Evolutionary conservation across 1,140 invertebrate genomes (phyloP), one percentile per base, ranked within the genome.

Genomic region (Zaprionus taronus): DNA sequence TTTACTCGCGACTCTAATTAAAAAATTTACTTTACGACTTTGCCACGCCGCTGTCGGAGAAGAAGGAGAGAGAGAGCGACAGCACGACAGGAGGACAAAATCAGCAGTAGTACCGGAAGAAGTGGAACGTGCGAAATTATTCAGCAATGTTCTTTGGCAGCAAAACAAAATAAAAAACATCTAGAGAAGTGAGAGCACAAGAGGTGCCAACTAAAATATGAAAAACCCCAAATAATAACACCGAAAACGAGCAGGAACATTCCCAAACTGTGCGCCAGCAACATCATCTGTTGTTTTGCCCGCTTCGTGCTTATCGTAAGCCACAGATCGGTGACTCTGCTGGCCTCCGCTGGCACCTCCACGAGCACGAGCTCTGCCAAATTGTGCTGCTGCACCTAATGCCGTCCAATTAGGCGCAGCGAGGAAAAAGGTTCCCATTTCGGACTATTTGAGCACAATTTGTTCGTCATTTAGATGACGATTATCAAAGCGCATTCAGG

Each of bases 1-100:
- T 90, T 90, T 91, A 85, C 85, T 90, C 80, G 79, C 82, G 85
- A 91, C 85, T 91, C 85, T 90, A 90, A 90, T 90, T 90, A 91
- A 90, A 91, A 90, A 90, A 90, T 91, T 80, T 91, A 91, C 86
- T 90, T 90, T 91, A 86, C 80, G 85, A 91, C 82, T 89, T 84
- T 73, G 68, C 62, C 68, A 76, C 74, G 69, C 65, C 26, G 56
- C 56, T 17, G 26, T 26, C 36, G 49, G 7, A 17, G 41, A 6
- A 7, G 41, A 44, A 44, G 15, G 15, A 44, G 6, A 44, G 6
- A 44, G 41, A 2, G 41, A n/a, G 41, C 55, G 17, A 28, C 56
- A 38, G 17, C 7, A 14, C 41, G 28, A 15, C 55, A 11, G 11
- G 11, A 17, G 58, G 58, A 22, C 34, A 31, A 22, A 11, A 34